Conservation (phyloP, 2,113 vertebrate genomes). For the Alces alces region DNA sequence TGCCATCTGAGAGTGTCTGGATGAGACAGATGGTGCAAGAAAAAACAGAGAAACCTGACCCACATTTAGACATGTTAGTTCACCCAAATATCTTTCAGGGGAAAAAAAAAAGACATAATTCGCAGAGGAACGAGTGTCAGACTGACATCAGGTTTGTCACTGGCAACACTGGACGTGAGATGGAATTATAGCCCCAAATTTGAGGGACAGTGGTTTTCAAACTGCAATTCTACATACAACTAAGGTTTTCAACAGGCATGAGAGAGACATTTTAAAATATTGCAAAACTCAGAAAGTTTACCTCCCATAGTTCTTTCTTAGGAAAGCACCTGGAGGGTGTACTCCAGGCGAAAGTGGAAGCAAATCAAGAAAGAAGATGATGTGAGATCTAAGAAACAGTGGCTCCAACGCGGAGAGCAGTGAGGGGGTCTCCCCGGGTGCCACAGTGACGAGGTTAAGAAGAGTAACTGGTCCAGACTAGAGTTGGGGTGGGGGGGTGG, state of each 20-base stretch:
- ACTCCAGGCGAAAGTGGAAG: not conserved
- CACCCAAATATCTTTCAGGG: not conserved
- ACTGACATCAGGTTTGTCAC: not conserved
- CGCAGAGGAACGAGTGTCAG: not conserved
- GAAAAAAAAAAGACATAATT: not conserved
- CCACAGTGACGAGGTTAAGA: rapidly evolving
- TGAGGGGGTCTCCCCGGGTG: not conserved
- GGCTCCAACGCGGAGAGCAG: rapidly evolving
- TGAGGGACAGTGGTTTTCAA: not conserved
- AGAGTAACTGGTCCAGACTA: not conserved
- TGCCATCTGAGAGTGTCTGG: not conserved
- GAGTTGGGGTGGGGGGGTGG: rapidly evolving
- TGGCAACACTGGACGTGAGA: rapidly evolving
- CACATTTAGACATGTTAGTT: not conserved
- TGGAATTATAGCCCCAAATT: rapidly evolving
- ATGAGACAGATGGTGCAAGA: not conserved
- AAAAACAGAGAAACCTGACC: not conserved
- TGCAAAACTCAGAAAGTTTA: not conserved
- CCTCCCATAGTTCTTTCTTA: not conserved
- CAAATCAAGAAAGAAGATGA: not conserved
- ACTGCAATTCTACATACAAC: not conserved
- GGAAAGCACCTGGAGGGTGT: not conserved
- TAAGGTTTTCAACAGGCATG: not conserved
- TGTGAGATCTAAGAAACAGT: no score
- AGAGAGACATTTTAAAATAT: not conserved